Evolutionary conservation across 1,140 invertebrate genomes (phyloP).

Genomic region (Drosophila orena): DNA sequence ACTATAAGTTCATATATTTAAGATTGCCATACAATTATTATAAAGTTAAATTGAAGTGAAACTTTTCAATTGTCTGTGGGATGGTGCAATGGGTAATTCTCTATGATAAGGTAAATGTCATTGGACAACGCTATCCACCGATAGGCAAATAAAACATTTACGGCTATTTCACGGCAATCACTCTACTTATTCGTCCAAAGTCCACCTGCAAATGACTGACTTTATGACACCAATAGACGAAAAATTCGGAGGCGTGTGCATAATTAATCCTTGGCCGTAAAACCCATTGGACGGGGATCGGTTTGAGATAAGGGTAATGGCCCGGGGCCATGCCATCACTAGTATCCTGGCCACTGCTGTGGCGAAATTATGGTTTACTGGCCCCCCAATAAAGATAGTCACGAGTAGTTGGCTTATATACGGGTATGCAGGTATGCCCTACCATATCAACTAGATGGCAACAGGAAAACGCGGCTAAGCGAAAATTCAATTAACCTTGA

Average conservation of each 20-base stretch:
- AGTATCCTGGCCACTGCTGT: conserved; percentile 43
- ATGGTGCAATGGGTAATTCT: no score
- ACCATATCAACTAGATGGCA: conserved; percentile 55
- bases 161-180: conserved; percentile 5
- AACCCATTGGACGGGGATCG: conserved; percentile 12
- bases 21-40: no score
- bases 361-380: conserved; percentile 71
- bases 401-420: conserved; percentile 7
- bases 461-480: conserved; percentile 38
- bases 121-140: not conserved
- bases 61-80: no score
- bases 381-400: conserved; percentile 61
- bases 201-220: conserved; percentile 32
- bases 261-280: conserved; percentile 47
- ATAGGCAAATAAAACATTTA: conserved; percentile 11
- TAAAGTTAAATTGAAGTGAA: no score
- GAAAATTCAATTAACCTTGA: conserved; percentile 79
- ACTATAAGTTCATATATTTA: no score
- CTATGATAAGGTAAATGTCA: not conserved
- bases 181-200: conserved; percentile 17
- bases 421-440: conserved; percentile 6
- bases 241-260: conserved; percentile 52
- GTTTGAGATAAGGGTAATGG: conserved; percentile 20
- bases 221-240: conserved; percentile 59
- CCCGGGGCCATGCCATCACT: not conserved